phyloP scores from a whole-genome alignment of 2,888 invertebrate species.

The Lobophora halterata region DNA sequence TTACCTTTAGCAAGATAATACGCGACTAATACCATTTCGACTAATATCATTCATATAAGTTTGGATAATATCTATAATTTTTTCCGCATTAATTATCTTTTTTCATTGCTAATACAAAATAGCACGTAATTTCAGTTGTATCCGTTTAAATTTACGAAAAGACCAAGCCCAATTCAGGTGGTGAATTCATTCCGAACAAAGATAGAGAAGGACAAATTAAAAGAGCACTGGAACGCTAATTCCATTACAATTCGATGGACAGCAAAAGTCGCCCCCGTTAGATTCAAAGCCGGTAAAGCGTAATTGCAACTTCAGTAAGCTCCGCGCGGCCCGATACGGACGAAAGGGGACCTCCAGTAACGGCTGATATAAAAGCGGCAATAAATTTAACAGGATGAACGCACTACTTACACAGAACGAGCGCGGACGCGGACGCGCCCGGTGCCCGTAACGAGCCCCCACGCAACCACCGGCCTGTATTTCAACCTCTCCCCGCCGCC shows the following conservation, averaged over 20 bases:
- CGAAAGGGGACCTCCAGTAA: conserved; percentile 77
- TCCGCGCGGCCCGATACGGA: conserved; percentile 75
- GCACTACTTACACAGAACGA: conserved; percentile 77
- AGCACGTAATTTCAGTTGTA: conserved; percentile 26
- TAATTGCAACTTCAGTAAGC: conserved; percentile 80
- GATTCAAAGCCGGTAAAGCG: conserved; percentile 78
- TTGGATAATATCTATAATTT: not conserved
- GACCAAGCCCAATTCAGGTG: conserved; percentile 42
- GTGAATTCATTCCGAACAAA: conserved; percentile 66
- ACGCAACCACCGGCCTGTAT: conserved; percentile 59
- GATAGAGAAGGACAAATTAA: conserved; percentile 70
- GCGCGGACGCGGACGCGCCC: conserved; percentile 57
- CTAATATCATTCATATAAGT: too few species aligned
- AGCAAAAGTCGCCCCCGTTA: conserved; percentile 75
- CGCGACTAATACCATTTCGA: too few species aligned
- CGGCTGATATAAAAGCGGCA: conserved; percentile 80
- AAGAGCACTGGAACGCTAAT: conserved; percentile 77
- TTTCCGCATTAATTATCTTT: conserved; percentile 14
- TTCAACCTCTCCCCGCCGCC: conserved; percentile 42
- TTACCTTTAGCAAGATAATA: too few species aligned
- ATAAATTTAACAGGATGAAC: conserved; percentile 81
- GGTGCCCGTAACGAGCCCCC: conserved; percentile 70
- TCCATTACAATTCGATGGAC: conserved; percentile 80
- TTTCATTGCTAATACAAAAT: conserved; percentile 14
- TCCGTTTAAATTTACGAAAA: conserved; percentile 34